Conservation (phyloP, 2,113 vertebrate species). For the Origma solitaria region DNA sequence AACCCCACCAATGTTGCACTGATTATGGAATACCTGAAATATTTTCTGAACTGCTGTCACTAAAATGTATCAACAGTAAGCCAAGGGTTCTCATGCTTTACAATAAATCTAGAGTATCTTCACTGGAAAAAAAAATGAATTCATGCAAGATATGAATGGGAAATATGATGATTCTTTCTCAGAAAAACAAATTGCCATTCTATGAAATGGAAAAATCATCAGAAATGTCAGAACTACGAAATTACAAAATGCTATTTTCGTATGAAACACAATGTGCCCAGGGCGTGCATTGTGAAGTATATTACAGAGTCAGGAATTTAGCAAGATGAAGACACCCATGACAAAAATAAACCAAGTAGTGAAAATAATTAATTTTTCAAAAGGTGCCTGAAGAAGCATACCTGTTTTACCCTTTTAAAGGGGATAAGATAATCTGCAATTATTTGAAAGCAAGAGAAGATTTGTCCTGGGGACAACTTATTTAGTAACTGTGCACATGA, state of each 20-base stretch:
- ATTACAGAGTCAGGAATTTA: not conserved
- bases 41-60: not conserved
- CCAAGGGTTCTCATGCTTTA: not conserved
- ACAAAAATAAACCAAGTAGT: not conserved
- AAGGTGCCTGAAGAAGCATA: not conserved
- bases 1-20: not conserved
- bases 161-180: not conserved
- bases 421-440: not conserved
- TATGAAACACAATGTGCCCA: not conserved
- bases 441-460: not conserved
- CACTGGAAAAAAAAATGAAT: not conserved
- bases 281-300: not conserved
- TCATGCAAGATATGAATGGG: not conserved
- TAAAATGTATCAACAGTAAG: not conserved
- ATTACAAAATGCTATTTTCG: not conserved
- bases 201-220: not conserved
- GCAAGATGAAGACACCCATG: not conserved
- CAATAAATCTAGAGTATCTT: not conserved
- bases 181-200: not conserved
- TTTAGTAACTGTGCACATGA: not conserved
- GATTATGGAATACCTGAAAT: not conserved
- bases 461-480: not conserved
- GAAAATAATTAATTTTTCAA: not conserved
- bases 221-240: not conserved
- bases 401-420: not conserved